Percentiles rank a stretch among this genome's conserved stretches.
These are phyloP conservation scores for Gadopsis marmoratus DNA, from an alignment of 2,797 vertebrate genomes.

Conservation along the genomic window DNA sequence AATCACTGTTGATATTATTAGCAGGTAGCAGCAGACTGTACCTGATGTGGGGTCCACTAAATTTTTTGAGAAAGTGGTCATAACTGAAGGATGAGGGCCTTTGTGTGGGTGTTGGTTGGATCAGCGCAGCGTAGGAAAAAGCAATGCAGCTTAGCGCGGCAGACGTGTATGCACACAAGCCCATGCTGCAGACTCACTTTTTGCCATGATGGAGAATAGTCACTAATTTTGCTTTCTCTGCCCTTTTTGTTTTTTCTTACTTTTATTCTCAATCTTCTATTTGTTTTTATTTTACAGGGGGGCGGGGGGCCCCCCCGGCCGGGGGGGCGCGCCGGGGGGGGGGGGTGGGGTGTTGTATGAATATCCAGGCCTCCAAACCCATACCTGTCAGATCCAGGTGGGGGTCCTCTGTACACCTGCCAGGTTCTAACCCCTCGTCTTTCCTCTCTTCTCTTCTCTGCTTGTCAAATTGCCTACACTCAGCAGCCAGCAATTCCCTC, in stretches of 20 bases:
- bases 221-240: conserved; percentile 90
- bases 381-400: conserved; percentile 68
- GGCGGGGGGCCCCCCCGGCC: too few species aligned
- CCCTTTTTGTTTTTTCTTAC: conserved; percentile 87
- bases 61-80: conserved; percentile 56
- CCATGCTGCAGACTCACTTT: conserved; percentile 99
- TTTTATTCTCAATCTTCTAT: conserved; percentile 86
- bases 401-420: conserved; percentile 63
- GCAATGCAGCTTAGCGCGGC: conserved; percentile 96
- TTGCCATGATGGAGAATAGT: conserved; percentile 90
- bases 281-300: conserved; percentile 84
- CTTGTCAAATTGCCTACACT: conserved; percentile 58
- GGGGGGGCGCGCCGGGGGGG: too few species aligned
- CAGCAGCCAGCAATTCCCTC: conserved; percentile 51
- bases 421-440: conserved; percentile 52
- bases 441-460: conserved; percentile 56
- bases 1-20: background rate
- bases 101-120: conserved; percentile 93
- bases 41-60: conserved; percentile 17
- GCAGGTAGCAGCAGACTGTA: background rate
- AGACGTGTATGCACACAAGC: conserved; percentile 94
- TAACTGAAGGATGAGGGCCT: conserved; percentile 95
- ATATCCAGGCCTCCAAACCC: conserved; percentile 36
- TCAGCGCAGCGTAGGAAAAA: conserved; percentile 99
- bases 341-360: conserved; percentile 12